phyloP scores from a whole-genome alignment of 1,140 invertebrate species.

The Drosophila prosaltans region DNA sequence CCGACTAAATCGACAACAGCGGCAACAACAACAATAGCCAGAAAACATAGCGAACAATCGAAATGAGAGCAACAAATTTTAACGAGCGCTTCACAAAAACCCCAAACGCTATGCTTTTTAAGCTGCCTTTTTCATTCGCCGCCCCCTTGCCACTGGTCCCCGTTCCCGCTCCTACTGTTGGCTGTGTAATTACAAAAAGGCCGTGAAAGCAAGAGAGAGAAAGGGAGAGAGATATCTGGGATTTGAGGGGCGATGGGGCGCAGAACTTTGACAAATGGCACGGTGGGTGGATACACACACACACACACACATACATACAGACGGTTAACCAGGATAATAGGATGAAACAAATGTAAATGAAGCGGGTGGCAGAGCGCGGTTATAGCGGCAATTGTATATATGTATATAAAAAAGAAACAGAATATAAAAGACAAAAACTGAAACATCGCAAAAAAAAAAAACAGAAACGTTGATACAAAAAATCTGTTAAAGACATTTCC shows the following conservation, averaged over 20 bases:
- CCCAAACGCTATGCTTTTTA: constrained; percentile 25
- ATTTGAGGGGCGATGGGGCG: constrained; percentile 12
- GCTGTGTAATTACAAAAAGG: constrained; percentile 28
- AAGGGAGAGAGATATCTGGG: neutral
- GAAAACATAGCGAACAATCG: constrained; percentile 16
- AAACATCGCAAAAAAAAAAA: constrained; percentile 10
- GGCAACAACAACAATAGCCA: constrained; percentile 1
- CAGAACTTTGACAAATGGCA: constrained; percentile 31
- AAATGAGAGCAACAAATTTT: constrained; percentile 32
- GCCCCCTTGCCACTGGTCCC: no score
- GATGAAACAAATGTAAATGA: constrained; percentile 29
- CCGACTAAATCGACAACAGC: constrained; percentile 16
- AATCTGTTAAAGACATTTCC: constrained; percentile 28
- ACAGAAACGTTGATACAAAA: constrained; percentile 7
- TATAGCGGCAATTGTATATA: constrained; percentile 17
- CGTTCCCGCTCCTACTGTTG: neutral
- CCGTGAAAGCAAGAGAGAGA: neutral
- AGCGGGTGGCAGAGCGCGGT: constrained; percentile 7
- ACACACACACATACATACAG: constrained; percentile 3
- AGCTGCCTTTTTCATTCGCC: constrained; percentile 20
- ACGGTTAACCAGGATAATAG: constrained; percentile 32
- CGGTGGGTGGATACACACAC: constrained; percentile 9
- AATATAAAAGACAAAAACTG: constrained; percentile 6
- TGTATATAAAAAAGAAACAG: neutral
- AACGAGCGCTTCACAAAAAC: constrained; percentile 27